Evolutionary conservation across 2,888 invertebrate genomes (phyloP), one percentile per base, ranked within the genome.

Genomic region (Coecobrya sp.): DNA sequence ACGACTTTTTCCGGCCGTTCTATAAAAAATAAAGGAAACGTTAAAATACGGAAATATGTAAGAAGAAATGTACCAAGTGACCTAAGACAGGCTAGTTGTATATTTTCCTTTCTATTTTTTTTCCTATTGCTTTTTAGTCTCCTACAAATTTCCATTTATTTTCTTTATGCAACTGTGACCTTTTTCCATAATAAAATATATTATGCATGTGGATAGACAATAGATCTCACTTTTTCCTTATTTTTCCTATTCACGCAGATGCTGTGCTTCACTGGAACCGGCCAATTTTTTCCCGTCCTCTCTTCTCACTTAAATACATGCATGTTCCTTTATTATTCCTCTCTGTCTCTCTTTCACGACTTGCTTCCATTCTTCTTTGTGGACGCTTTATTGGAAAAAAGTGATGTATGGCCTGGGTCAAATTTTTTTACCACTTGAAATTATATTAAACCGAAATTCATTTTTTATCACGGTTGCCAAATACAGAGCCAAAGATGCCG

Each of bases 321-420:
- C 42, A 13, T 82, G 81, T 49, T 55, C n/a, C 55, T n/a, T 27
- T 30, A 25, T 45, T 79, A 19, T 27, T 52, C 30, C 42, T 68
- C 22, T 36, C 55, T 79, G 11, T 27, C 27, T 79, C 16, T 27
- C 45, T 92, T 62, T 86, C 89, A 86, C 86, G 92, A 89, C 89
- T 92, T 86, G 86, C 59, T 92, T 86, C 65, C 81, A 92, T 92
- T 89, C 79, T 92, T 92, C 65, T 62, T 65, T 88, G 86, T 79
- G 88, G 85, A 73, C 86, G 85, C 86, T 76, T 93, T 93, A 79
- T 93, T 91, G 88, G 86, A 85, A 92, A 92, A 91, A 93, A 91
- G 89, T 93, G 91, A 93, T 91, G 88, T 91, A 91, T 93, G 91
- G 88, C 87, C 65, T 91, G 81, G 88, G 93, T 93, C 91, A 93